Conservation (phyloP, 2,113 vertebrate species). For the Archocentrus centrarchus region DNA sequence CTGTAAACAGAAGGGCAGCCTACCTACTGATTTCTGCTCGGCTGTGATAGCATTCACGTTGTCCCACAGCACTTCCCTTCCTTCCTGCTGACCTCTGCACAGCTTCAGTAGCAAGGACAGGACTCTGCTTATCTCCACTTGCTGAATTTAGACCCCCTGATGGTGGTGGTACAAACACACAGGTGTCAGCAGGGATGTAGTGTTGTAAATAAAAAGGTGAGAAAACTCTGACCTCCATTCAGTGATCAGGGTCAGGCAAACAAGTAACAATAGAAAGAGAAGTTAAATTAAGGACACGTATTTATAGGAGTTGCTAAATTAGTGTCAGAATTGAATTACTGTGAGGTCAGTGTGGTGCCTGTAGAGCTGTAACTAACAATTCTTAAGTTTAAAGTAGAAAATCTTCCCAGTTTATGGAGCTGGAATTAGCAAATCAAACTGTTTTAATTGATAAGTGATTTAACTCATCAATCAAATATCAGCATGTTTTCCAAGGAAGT, state of each 20-base stretch:
- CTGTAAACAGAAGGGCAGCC: constrained; percentile 62
- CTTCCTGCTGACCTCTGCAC: constrained; percentile 71
- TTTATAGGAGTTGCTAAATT: constrained; percentile 1
- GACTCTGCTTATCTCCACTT: constrained; percentile 60
- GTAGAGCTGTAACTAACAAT: background rate
- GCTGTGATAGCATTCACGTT: constrained; percentile 69
- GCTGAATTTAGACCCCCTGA: constrained; percentile 49
- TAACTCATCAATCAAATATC: background rate
- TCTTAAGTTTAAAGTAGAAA: background rate
- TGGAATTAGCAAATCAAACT: background rate
- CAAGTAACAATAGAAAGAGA: background rate
- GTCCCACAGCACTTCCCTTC: constrained; percentile 55
- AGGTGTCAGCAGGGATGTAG: constrained; percentile 27
- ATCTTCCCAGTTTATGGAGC: background rate
- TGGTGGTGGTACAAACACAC: constrained; percentile 26
- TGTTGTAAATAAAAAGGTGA: constrained; percentile 33
- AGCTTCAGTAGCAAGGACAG: constrained; percentile 47
- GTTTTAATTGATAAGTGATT: background rate
- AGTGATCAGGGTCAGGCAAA: background rate
- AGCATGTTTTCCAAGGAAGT: background rate
- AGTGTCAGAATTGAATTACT: background rate
- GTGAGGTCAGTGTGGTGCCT: background rate
- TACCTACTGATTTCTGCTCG: constrained; percentile 50
- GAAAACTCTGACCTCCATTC: constrained; percentile 17
- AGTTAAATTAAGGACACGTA: background rate